Evolutionary conservation across 2,113 vertebrate genomes (phyloP), one percentile per base, ranked within the genome.

Genomic region (Thalassarche chlororhynchos): DNA sequence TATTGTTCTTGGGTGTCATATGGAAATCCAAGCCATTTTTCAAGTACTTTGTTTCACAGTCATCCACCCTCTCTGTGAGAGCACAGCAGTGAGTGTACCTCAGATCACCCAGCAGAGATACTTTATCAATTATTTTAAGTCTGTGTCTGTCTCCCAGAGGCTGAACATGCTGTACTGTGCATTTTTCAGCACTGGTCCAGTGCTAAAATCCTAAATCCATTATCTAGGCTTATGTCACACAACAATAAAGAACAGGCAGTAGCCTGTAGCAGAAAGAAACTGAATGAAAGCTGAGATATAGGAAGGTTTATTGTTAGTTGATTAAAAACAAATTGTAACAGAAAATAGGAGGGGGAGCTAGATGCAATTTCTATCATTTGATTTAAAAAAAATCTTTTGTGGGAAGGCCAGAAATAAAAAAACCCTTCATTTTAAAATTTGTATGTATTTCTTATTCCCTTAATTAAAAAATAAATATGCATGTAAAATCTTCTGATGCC

Each of bases 11-110:
- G 69, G 78, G 90, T 96, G 97, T 97, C 97, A 97, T 88, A 87
- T 88, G 94, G 97, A 98, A 98, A 97, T 97, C 65, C 88, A 94
- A 93, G 87, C 91, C 91, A 98, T 98, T 98, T 98, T 97, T 98
- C 98, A 98, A 87, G 95, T 83, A 92, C 95, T 90, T 97, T 89
- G 60, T 90, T 95, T 97, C 96, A 81, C 61, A 95, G 91, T 82
- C 95, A 77, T 85, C 66, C 24, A 76, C 92, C 23, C 23, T 90
- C 8, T 31, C 78, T 60, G 21, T 49, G 77, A 95, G 93, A 96
- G 31, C 81, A 86, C n/a, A 84, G 77, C 68, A 75, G 49, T 61
- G 84, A 95, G 82, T 16, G 38, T 88, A 87, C 68, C 91, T 95
- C 80, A 92, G 85, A 91, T 98, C 87, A 97, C 54, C 65, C 64